phyloP scores from a whole-genome alignment of 2,797 vertebrate species.

The Carapus acus region DNA sequence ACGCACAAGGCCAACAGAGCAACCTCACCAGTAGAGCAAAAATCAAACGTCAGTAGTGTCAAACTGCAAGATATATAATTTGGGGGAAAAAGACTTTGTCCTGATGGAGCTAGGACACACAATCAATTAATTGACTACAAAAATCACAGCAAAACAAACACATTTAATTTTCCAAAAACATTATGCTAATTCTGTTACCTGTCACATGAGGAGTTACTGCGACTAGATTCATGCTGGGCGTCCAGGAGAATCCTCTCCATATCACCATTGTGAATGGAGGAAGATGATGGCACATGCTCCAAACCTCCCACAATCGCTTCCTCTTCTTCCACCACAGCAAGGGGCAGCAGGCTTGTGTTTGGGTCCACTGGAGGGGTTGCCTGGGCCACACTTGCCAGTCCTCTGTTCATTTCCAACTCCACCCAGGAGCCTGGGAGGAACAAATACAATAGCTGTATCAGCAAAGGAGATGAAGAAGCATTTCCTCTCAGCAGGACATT shows the following conservation, averaged over 20 bases:
- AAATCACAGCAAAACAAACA: too few relatives aligned
- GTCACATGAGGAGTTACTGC: slow-evolving; percentile 96
- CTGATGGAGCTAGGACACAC: too few relatives aligned
- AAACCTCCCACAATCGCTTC: slow-evolving; percentile 79
- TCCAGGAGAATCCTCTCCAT: slow-evolving; percentile 98
- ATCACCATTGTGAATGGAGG: slow-evolving; percentile 96
- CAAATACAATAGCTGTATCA: background rate
- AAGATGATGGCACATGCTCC: slow-evolving; percentile 93
- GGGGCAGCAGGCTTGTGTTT: slow-evolving; percentile 57
- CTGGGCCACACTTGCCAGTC: slow-evolving; percentile 32
- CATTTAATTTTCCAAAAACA: too few relatives aligned
- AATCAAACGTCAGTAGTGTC: too few relatives aligned
- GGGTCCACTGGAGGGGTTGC: slow-evolving; percentile 27
- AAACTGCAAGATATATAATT: too few relatives aligned
- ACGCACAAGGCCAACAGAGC: too few relatives aligned
- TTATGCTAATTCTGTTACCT: slow-evolving; percentile 74
- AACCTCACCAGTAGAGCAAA: too few relatives aligned
- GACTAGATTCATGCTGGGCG: slow-evolving; percentile 94
- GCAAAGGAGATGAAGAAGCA: background rate
- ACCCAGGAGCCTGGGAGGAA: slow-evolving; percentile 89
- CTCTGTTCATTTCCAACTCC: slow-evolving; percentile 88
- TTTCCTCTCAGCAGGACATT: background rate
- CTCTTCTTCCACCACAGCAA: slow-evolving; percentile 68
- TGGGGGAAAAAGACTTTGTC: too few relatives aligned
- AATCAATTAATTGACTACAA: background rate